These are phyloP conservation scores for Rhinatrema bivittatum DNA, from an alignment of 2,797 vertebrate species.

Conservation along the genomic window DNA sequence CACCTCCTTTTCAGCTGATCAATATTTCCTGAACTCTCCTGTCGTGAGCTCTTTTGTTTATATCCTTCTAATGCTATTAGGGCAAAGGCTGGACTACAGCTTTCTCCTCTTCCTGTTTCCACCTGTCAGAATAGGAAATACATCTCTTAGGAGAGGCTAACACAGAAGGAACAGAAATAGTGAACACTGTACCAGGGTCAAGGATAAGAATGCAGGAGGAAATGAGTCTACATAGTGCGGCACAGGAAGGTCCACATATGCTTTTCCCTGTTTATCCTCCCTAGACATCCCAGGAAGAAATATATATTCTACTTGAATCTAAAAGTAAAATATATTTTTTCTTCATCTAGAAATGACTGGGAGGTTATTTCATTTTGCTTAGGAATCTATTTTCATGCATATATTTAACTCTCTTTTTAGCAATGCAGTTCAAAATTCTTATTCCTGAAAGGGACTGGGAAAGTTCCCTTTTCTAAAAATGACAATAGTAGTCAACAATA, in stretches of 20 bases:
- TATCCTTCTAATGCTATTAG: constrained; percentile 34
- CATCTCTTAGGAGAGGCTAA: constrained; percentile 46
- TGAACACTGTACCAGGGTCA: constrained; percentile 44
- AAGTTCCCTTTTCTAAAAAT: too few species aligned
- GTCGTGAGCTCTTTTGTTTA: constrained; percentile 44
- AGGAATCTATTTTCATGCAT: too few species aligned
- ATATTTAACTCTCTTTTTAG: too few species aligned
- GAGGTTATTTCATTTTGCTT: too few species aligned
- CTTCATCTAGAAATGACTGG: too few species aligned
- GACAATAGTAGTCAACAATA: too few species aligned
- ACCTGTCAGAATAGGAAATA: constrained; percentile 60
- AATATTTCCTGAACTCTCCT: constrained; percentile 50
- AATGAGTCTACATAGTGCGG: constrained; percentile 37
- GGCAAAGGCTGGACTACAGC: constrained; percentile 66
- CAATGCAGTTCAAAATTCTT: too few species aligned
- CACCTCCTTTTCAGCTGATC: constrained; percentile 39
- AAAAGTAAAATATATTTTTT: constrained; percentile 19
- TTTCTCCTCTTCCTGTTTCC: constrained; percentile 59
- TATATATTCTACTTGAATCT: constrained; percentile 20
- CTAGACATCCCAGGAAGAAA: constrained; percentile 31
- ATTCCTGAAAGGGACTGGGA: too few species aligned
- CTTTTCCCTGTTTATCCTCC: constrained; percentile 43
- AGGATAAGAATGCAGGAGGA: constrained; percentile 50
- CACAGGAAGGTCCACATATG: constrained; percentile 41
- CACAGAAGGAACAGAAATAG: constrained; percentile 43